Evolutionary conservation across 2,113 vertebrate genomes (phyloP).

Genomic region (Corydoras sp.): DNA sequence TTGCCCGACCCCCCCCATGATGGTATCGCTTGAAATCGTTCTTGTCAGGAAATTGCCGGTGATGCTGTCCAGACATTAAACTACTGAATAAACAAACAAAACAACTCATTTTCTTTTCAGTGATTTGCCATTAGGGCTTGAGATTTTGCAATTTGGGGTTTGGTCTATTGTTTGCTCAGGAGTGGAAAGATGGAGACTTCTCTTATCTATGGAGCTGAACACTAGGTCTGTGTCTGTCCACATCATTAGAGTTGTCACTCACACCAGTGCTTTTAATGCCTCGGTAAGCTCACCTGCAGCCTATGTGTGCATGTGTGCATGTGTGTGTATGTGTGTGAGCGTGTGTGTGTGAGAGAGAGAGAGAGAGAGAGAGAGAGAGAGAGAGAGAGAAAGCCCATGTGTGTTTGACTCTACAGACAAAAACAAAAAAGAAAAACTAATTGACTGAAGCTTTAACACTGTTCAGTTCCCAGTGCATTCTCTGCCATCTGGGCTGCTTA

Average conservation of each 20-base stretch:
- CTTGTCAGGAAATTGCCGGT: too few species aligned
- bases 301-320: slow-evolving; percentile 17
- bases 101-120: too few species aligned
- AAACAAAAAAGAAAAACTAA: slow-evolving; percentile 13
- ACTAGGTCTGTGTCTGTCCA: slow-evolving; percentile 6
- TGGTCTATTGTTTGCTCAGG: background rate
- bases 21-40: too few species aligned
- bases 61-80: too few species aligned
- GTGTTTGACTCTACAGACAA: slow-evolving; percentile 8
- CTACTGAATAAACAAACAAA: too few species aligned
- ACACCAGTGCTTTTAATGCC: slow-evolving; percentile 1
- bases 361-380: slow-evolving; percentile 3
- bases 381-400: background rate
- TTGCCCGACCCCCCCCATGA: too few species aligned
- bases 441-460: slow-evolving; percentile 31
- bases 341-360: slow-evolving; percentile 16
- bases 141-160: too few species aligned
- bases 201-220: background rate
- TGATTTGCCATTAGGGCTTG: too few species aligned
- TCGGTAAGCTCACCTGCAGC: slow-evolving; percentile 16
- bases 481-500: slow-evolving; percentile 38
- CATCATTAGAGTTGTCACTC: slow-evolving; percentile 47
- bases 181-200: background rate
- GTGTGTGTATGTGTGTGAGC: slow-evolving; percentile 21
- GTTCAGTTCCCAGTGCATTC: slow-evolving; percentile 23